Percentiles rank a stretch among this genome's conserved stretches.
Evolutionary conservation across 1,140 invertebrate species (phyloP).

Genomic region (Anagrus nilaparvatae): DNA sequence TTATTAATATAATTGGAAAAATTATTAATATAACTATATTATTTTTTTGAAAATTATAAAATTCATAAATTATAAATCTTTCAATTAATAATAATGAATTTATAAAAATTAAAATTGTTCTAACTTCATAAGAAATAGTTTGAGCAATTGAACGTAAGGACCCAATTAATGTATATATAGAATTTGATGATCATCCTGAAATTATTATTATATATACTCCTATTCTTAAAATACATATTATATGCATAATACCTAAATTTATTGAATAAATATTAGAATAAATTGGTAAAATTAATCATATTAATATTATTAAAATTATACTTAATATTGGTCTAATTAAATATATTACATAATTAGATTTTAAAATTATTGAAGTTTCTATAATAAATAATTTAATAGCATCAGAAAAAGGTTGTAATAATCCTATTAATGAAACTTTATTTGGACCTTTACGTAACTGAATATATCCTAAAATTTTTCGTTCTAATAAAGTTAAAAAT

Average conservation of each 20-base stretch:
- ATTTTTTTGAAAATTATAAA: constrained; percentile 34
- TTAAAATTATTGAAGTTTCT: constrained; percentile 50
- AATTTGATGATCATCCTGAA: constrained; percentile 52
- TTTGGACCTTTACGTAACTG: constrained; percentile 60
- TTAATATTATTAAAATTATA: constrained; percentile 50
- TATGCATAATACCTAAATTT: constrained; percentile 13
- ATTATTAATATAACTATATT: constrained; percentile 43
- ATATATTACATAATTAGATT: constrained; percentile 42
- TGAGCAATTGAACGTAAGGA: constrained; percentile 50
- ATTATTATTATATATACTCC: constrained; percentile 49
- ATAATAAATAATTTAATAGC: constrained; percentile 44
- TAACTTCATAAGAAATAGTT: constrained; percentile 59
- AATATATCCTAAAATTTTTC: constrained; percentile 56
- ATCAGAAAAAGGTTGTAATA: constrained; percentile 56
- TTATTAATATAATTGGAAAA: constrained; percentile 43
- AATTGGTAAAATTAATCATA: constrained; percentile 44
- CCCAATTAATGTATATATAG: constrained; percentile 54
- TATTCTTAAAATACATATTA: constrained; percentile 42
- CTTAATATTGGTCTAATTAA: constrained; percentile 40
- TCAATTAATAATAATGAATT: constrained; percentile 34
- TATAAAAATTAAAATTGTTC: constrained; percentile 47
- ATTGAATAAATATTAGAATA: constrained; percentile 13
- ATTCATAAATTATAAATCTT: constrained; percentile 30
- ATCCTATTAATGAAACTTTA: constrained; percentile 50
- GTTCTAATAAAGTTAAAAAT: constrained; percentile 60